Conservation (phyloP, 2,113 vertebrate genomes). For the Platysternon megacephalum region DNA sequence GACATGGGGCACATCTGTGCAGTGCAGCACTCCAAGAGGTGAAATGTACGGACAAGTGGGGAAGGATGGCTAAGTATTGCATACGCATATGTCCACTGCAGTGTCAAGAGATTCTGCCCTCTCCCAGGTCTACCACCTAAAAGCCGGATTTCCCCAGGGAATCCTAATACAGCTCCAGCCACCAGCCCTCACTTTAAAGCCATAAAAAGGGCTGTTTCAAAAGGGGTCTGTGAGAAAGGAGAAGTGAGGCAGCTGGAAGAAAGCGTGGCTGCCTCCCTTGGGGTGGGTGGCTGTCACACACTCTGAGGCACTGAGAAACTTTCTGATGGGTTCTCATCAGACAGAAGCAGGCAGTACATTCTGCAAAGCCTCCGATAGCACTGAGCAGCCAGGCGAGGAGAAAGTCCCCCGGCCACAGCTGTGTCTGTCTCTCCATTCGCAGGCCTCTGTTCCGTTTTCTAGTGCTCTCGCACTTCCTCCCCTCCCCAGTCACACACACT, state of each 20-base stretch:
- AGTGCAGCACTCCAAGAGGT: not conserved
- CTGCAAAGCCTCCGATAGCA: not conserved
- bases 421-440: not conserved
- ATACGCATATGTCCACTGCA: not conserved
- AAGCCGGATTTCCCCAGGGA: not conserved
- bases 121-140: not conserved
- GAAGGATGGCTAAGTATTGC: not conserved
- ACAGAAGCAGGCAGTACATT: not conserved
- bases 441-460: not conserved
- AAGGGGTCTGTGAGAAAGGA: not conserved
- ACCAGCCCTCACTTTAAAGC: not conserved
- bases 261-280: not conserved
- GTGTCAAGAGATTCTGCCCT: not conserved
- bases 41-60: not conserved
- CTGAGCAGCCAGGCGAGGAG: not conserved
- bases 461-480: not conserved
- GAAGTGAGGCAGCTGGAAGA: not conserved
- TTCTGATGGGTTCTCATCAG: not conserved
- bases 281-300: not conserved
- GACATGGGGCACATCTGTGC: rapidly evolving
- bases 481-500: not conserved
- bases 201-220: not conserved
- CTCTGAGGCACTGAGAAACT: not conserved
- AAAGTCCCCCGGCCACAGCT: not conserved
- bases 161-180: not conserved